Evolutionary conservation across 2,797 vertebrate species (phyloP).

Genomic region (Diceros bicornis): DNA sequence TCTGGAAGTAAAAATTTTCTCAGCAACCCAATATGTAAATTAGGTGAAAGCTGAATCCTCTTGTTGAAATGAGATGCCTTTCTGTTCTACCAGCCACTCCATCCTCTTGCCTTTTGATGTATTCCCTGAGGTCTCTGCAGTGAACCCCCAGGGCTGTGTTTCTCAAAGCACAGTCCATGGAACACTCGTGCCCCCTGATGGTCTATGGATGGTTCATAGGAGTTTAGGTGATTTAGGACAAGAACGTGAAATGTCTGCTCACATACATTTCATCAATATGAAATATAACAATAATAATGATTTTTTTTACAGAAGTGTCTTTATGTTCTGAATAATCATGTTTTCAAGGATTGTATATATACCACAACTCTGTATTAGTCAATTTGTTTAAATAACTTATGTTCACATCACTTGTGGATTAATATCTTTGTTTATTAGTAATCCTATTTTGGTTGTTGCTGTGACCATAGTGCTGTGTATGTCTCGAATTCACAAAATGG

Average conservation of each 20-base stretch:
- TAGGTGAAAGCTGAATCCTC: background rate
- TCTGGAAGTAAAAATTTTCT: background rate
- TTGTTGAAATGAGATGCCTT: background rate
- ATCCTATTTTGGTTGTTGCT: background rate
- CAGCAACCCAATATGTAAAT: background rate
- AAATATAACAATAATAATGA: background rate
- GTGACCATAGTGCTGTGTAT: background rate
- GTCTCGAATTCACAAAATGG: background rate
- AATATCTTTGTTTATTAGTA: background rate
- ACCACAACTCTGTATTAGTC: background rate
- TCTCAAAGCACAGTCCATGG: background rate
- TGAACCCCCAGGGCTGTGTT: background rate
- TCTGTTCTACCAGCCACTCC: background rate
- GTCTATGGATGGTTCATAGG: background rate
- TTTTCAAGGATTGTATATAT: background rate
- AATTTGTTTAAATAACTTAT: background rate
- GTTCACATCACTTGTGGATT: background rate
- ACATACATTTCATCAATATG: background rate
- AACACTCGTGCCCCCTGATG: background rate
- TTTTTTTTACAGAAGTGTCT: background rate
- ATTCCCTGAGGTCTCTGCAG: background rate
- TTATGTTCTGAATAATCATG: background rate
- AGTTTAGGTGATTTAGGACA: background rate
- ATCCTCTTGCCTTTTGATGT: background rate
- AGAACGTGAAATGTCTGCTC: slow-evolving; percentile 7